Base-by-base conservation (phyloP, 2,888 invertebrate species). In the Dolichomitus sp. region DNA sequence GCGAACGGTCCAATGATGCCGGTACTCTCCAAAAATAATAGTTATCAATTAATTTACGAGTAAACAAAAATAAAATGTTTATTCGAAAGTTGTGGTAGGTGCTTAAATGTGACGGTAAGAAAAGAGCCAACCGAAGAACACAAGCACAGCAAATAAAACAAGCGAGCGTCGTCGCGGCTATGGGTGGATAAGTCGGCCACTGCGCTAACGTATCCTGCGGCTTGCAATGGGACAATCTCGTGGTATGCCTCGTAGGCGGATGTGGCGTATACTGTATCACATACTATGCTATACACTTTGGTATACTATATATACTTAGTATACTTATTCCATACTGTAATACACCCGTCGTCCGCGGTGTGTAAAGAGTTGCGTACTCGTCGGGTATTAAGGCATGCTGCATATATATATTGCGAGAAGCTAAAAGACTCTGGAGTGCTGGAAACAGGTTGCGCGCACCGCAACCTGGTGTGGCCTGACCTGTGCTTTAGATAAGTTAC, bases 201-300 rank as follows among this genome's bases (percentile, higher is more conserved):
- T 37, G 69, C 23, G 40, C 52, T 23, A 19, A 19, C 69, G 69
- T 69, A 37, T 40, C 54, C 69, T 23, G 69, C 37, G 69, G 52
- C 69, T 69, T 54, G 14, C 11, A 52, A 40, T 54, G 69, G 54
- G 69, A 37, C 52, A 52, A 54, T 69, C 40, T 69, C 52, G 23
- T 40, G 52, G 69, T 69, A 69, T 23, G 54, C 69, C 14, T 69
- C 40, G 52, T 9, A 69, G 69, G 40, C 69, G 69, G 37, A 69
- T 69, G 69, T 69, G 23, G 69, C 69, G 52, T 69, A 69, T 40
- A 40, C 40, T 54, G 40, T 69, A 54, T 54, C 52, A 27, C 54
- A 33, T n/a, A 30, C 33, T n/a, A 6, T 19, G 19, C 52, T 19
- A 12, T 52, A n/a, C 48, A 48, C 54, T 57, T 33, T 14, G 6